Percentiles rank a stretch among this genome's conserved stretches.
phyloP scores from a whole-genome alignment of 2,797 vertebrate genomes.

The Eulemur mongoz region DNA sequence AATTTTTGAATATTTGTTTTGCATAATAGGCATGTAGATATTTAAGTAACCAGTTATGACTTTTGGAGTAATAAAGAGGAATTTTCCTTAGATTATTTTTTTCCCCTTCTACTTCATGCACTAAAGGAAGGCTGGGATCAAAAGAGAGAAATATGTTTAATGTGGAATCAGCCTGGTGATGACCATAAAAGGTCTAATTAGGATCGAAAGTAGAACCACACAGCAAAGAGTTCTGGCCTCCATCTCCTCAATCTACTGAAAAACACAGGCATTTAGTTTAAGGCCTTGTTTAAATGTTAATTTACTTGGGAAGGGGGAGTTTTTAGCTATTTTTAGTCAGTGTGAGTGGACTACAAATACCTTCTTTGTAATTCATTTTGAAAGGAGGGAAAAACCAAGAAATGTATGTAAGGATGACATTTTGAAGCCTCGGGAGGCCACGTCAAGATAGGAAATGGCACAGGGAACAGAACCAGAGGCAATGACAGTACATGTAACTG shows the following conservation, averaged over 20 bases:
- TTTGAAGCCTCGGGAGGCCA: background rate
- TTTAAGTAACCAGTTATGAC: background rate
- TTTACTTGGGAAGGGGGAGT: background rate
- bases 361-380: constrained; percentile 24
- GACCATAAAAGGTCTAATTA: background rate
- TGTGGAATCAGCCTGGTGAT: background rate
- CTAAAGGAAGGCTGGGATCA: background rate
- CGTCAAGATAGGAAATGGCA: background rate
- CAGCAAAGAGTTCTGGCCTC: background rate
- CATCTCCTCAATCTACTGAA: background rate
- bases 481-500: accelerated
- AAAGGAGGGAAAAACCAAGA: background rate
- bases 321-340: constrained; percentile 29
- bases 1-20: background rate
- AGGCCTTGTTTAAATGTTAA: background rate
- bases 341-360: background rate
- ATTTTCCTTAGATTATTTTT: constrained; percentile 8
- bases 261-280: background rate
- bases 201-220: background rate
- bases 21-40: background rate
- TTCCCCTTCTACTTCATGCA: background rate
- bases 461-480: background rate
- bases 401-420: background rate
- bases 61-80: background rate
- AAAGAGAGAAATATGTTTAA: background rate